Conservation (phyloP, 2,113 vertebrate species). For the Anolis sagrei region DNA sequence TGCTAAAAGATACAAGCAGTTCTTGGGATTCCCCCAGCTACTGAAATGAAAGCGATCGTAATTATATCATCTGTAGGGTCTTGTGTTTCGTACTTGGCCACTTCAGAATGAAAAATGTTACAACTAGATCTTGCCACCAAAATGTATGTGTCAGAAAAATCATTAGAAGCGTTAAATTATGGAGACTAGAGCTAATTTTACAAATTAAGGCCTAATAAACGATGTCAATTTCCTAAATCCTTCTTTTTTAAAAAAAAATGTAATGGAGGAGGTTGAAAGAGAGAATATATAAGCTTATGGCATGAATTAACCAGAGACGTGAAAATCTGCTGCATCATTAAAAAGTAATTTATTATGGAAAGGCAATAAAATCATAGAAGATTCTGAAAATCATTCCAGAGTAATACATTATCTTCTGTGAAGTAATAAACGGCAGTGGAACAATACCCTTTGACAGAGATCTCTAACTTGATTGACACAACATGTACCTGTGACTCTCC, state of each 20-base stretch:
- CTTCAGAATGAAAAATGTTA: constrained; percentile 61
- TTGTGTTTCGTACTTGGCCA: constrained; percentile 58
- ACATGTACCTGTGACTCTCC: background rate
- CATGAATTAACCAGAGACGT: constrained; percentile 27
- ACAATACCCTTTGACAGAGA: background rate
- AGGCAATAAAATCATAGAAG: background rate
- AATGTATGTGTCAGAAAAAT: constrained; percentile 73
- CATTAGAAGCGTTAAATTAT: constrained; percentile 75
- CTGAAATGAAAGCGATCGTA: constrained; percentile 37
- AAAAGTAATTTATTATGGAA: background rate
- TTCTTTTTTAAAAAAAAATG: constrained; percentile 24
- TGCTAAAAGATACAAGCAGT: constrained; percentile 49
- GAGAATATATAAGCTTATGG: constrained; percentile 50
- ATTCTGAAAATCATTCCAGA: constrained; percentile 35
- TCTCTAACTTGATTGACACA: background rate
- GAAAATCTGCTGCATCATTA: background rate
- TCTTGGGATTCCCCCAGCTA: constrained; percentile 46
- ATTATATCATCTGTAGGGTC: constrained; percentile 47
- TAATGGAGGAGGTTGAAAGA: constrained; percentile 46
- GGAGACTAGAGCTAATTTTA: constrained; percentile 70
- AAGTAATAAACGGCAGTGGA: background rate
- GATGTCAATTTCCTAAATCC: constrained; percentile 42
- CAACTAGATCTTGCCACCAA: constrained; percentile 68
- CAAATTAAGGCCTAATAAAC: constrained; percentile 69
- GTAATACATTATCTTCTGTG: background rate